These are phyloP conservation scores for Dermochelys coriacea DNA, from an alignment of 2,797 vertebrate genomes.

Conservation along the genomic window DNA sequence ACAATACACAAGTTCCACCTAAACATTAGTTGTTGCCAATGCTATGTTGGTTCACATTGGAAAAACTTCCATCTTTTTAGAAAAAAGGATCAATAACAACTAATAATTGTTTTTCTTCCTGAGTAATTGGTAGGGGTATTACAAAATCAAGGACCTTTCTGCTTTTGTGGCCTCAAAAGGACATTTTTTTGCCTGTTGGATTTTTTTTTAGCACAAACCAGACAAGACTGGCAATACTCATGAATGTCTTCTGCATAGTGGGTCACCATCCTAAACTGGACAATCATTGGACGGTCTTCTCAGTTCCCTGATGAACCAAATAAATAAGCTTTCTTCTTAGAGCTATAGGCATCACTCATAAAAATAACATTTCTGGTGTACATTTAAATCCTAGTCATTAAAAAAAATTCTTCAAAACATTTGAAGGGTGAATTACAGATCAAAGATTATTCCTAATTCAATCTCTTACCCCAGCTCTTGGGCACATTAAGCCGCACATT, in stretches of 20 bases:
- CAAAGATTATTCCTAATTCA: background rate
- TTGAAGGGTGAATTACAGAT: background rate
- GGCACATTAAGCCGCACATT: background rate
- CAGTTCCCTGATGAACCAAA: background rate
- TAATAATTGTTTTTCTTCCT: background rate
- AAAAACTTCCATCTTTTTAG: background rate
- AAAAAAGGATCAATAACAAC: too few species aligned
- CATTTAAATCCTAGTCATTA: too few species aligned
- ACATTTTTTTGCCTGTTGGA: background rate
- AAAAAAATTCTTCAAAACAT: background rate
- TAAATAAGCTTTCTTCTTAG: background rate
- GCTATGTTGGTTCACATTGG: background rate
- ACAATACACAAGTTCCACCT: background rate
- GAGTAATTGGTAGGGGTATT: background rate
- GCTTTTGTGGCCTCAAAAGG: background rate
- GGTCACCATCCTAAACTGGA: background rate
- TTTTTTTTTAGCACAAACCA: background rate
- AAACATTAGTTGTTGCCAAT: background rate
- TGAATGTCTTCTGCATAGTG: too few species aligned
- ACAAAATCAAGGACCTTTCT: background rate
- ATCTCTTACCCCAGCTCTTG: background rate
- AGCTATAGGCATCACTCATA: background rate
- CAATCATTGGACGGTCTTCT: background rate
- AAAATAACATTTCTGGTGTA: too few species aligned
- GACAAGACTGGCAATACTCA: background rate